These are phyloP conservation scores for Xestia sexstrigata DNA, from an alignment of 2,888 invertebrate genomes.

Conservation along the genomic window DNA sequence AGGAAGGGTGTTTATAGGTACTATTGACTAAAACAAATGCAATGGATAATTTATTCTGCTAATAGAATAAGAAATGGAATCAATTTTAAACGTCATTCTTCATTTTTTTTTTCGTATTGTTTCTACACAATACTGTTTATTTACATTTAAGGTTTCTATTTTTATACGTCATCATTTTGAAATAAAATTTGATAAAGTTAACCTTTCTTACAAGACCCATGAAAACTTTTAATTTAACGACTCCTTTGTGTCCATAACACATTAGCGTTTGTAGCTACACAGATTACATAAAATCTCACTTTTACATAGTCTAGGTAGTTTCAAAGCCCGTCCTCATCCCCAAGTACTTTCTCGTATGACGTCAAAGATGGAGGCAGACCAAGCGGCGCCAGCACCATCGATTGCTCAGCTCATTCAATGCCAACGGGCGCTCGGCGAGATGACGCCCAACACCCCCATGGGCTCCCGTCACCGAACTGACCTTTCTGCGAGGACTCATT, in stretches of 20 bases:
- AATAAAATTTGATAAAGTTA: not conserved
- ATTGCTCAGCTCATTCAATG: conserved; percentile 74
- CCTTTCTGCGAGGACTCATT: conserved; percentile 42
- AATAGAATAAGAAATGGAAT: not conserved
- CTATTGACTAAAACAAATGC: too few species aligned
- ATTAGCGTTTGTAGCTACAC: not conserved
- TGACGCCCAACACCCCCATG: conserved; percentile 51
- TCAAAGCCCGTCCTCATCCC: conserved; percentile 45
- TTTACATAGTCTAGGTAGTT: conserved; percentile 27
- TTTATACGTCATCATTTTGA: not conserved
- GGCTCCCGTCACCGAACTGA: conserved; percentile 37
- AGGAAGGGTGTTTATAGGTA: too few species aligned
- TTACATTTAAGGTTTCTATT: too few species aligned
- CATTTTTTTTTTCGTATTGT: too few species aligned
- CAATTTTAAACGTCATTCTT: too few species aligned
- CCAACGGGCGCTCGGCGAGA: conserved; percentile 43
- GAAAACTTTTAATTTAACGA: not conserved
- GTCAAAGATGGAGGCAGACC: conserved; percentile 75
- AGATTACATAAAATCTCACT: conserved; percentile 36
- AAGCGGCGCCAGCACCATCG: conserved; percentile 76
- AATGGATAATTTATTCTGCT: too few species aligned
- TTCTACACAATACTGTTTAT: too few species aligned
- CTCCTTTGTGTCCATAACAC: not conserved
- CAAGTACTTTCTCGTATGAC: conserved; percentile 73
- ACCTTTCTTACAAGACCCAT: not conserved